Evolutionary conservation across 1,140 invertebrate genomes (phyloP).

Genomic region (Lutraria rhynchaena): DNA sequence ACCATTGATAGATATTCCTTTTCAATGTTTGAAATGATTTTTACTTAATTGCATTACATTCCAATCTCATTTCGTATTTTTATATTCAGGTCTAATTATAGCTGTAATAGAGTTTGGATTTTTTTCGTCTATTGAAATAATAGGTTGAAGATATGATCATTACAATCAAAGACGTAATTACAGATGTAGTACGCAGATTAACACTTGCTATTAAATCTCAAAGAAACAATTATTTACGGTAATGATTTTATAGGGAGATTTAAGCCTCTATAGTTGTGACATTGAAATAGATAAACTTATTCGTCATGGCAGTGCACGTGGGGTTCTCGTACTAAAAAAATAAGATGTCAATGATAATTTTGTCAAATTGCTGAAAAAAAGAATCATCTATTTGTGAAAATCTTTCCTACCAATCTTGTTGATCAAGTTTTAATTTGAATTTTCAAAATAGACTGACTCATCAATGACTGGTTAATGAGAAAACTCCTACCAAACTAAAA

Average conservation of each 20-base stretch:
- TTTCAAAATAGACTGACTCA: too few species aligned
- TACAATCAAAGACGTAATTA: conserved; percentile 23
- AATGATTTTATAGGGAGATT: background rate
- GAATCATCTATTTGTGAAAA: conserved; percentile 28
- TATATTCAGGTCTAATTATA: too few species aligned
- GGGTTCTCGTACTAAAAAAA: background rate
- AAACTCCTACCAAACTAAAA: too few species aligned
- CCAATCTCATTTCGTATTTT: too few species aligned
- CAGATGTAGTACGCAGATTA: conserved; percentile 35
- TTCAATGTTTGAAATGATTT: too few species aligned
- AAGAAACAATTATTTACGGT: conserved; percentile 32
- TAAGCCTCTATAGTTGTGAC: background rate
- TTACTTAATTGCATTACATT: too few species aligned
- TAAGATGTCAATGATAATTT: conserved; percentile 41
- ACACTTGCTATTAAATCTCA: conserved; percentile 39
- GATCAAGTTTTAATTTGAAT: background rate
- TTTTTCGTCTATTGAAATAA: too few species aligned
- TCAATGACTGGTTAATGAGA: too few species aligned
- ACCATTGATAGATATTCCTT: too few species aligned
- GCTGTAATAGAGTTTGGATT: too few species aligned
- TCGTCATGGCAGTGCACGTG: conserved; percentile 13
- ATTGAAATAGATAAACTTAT: conserved; percentile 33
- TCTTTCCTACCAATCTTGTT: background rate
- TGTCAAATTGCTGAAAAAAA: conserved; percentile 20
- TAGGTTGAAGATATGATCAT: background rate